A percentile compares a stretch with the other conserved stretches of the same genome.
Evolutionary conservation across 2,797 vertebrate genomes (phyloP).

Genomic region (Parotocinclus haroldoi): DNA sequence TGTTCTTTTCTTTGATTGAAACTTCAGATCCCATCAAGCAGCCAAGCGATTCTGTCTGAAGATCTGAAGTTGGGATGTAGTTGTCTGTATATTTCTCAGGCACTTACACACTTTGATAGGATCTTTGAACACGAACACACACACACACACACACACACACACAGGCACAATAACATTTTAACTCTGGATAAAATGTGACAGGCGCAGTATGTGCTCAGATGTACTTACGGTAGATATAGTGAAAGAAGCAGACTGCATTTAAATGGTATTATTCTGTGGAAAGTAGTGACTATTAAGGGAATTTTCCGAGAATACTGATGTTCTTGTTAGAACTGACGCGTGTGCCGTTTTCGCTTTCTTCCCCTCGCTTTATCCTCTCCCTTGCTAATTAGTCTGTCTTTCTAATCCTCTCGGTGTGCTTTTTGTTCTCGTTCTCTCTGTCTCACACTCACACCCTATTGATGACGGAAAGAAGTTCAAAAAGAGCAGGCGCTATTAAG

Average conservation of each 20-base stretch:
- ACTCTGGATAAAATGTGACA: constrained; percentile 28
- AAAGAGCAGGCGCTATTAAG: neutral
- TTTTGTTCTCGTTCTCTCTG: neutral
- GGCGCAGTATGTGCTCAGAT: neutral
- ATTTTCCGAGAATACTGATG: constrained; percentile 22
- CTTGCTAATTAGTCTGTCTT: neutral
- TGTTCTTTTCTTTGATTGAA: constrained; percentile 5
- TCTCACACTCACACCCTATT: neutral
- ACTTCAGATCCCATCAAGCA: constrained; percentile 22
- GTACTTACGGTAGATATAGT: neutral
- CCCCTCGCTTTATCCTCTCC: constrained; percentile 28
- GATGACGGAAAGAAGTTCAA: neutral
- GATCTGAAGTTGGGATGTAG: constrained; percentile 1
- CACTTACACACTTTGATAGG: neutral
- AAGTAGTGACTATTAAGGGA: neutral
- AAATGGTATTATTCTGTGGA: neutral
- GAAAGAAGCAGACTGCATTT: neutral
- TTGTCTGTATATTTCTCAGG: constrained; percentile 7
- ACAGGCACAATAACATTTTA: constrained; percentile 30
- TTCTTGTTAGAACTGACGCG: constrained; percentile 30
- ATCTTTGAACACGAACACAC: neutral
- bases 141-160: constrained; percentile 3
- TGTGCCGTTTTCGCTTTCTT: constrained; percentile 28
- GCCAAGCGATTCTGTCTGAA: constrained; percentile 31
- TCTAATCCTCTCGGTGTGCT: neutral